These are phyloP conservation scores for Thymelicus lineola DNA, from an alignment of 2,888 invertebrate genomes.

Conservation along the genomic window DNA sequence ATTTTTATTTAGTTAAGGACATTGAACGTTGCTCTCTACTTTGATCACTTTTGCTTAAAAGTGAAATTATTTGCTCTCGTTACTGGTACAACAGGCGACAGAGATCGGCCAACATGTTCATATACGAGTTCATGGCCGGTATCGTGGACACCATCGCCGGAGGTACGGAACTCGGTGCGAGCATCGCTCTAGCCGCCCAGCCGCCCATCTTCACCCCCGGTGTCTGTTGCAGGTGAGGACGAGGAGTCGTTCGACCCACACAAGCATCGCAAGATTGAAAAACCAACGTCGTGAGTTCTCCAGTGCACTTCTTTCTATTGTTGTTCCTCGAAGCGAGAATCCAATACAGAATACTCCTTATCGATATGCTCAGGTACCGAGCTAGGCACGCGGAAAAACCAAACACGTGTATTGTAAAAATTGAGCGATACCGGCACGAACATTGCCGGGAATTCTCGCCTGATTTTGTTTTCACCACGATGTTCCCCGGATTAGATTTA, in stretches of 20 bases:
- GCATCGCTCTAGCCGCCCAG: too few relatives aligned
- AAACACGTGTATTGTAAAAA: too few relatives aligned
- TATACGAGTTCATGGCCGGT: constrained; percentile 60
- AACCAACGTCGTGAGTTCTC: constrained; percentile 88
- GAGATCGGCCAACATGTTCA: constrained; percentile 49
- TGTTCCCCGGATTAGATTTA: too few relatives aligned
- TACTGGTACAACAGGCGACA: not conserved
- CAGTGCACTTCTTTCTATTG: too few relatives aligned
- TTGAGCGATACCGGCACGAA: too few relatives aligned
- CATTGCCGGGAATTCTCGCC: too few relatives aligned
- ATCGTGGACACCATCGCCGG: constrained; percentile 54
- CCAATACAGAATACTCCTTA: too few relatives aligned
- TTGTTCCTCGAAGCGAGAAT: too few relatives aligned
- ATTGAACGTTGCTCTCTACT: not conserved
- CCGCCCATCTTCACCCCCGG: not conserved
- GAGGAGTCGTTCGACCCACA: constrained; percentile 88
- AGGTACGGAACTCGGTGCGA: constrained; percentile 39
- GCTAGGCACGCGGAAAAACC: too few relatives aligned
- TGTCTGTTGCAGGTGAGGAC: constrained; percentile 47
- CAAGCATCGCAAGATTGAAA: constrained; percentile 86
- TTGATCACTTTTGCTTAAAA: not conserved
- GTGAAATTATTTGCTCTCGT: not conserved
- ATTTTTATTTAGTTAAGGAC: constrained; percentile 6
- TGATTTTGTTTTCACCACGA: too few relatives aligned
- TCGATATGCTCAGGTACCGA: too few relatives aligned